phyloP scores from a whole-genome alignment of 2,797 vertebrate genomes.

The Gobionotothen gibberifrons region DNA sequence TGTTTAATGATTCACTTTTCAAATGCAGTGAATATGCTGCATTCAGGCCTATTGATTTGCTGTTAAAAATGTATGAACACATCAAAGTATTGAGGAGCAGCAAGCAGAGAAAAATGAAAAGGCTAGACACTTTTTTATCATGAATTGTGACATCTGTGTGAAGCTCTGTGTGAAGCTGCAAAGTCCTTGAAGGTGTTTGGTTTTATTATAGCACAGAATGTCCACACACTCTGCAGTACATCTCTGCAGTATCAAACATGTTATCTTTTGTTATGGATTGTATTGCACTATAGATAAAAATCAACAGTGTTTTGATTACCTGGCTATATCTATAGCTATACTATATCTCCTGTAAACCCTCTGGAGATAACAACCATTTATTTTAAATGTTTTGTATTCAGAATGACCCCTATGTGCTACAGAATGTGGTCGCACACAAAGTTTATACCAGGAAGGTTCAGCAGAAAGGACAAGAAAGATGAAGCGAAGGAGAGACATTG shows the following conservation, averaged over 20 bases:
- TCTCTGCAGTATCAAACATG: constrained; percentile 24
- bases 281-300: constrained; percentile 37
- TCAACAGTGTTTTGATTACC: neutral
- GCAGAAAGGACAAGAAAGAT: constrained; percentile 1
- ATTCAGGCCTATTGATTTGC: neutral
- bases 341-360: constrained; percentile 17
- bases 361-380: constrained; percentile 16
- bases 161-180: neutral
- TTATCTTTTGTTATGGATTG: constrained; percentile 22
- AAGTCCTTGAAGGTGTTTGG: constrained; percentile 30
- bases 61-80: neutral
- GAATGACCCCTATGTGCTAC: constrained; percentile 3
- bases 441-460: constrained; percentile 20
- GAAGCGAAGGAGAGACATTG: constrained; percentile 20
- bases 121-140: neutral
- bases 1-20: too few species aligned
- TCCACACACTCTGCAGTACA: constrained; percentile 16
- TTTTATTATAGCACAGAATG: neutral
- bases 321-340: neutral
- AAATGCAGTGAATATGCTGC: neutral
- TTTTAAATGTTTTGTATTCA: constrained; percentile 38
- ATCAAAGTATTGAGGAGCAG: neutral
- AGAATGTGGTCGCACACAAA: constrained; percentile 18
- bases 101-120: constrained; percentile 7
- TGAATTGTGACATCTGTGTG: constrained; percentile 20